Evolutionary conservation across 2,888 invertebrate genomes (phyloP), one percentile per base, ranked within the genome.

Genomic region (Drosophila longiperda): DNA sequence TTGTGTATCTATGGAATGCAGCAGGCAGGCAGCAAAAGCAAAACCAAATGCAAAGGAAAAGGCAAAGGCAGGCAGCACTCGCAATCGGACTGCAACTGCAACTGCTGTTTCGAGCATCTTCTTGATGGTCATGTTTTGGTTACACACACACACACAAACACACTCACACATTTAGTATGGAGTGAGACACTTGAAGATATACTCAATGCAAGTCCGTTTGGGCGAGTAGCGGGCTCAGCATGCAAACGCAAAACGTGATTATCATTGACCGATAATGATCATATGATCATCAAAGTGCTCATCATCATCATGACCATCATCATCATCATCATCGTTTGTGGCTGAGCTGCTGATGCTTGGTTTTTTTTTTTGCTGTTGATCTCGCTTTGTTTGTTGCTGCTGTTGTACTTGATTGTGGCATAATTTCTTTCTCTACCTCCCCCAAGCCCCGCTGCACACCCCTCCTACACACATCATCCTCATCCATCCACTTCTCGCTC

Each of bases 1-100:
- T 89, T 87, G 90, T 91, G 90, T 89, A 87, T 89, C 88, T 91
- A 80, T 91, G 89, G 89, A 89, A 89, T 89, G 88, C 87, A 67
- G 75, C 80, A 60, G 50, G 57, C 55, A 58, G 60, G 58, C 64
- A 49, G 52, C 36, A 42, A 38, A 42, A 6, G 6, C 42, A 42
- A 42, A 42, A 42, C 3, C 15, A 45, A 23, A 45, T 1, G 1
- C 45, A 45, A 20, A 20, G 1, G 7, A 12, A 42, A 42, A 42
- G 40, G 1, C 40, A 42, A 42, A 20, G 20, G 7, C 45, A 70
- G 15, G 66, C 79, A 60, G 48, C 67, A 74, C 20, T 45, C 23
- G 62, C 64, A 71, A 70, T 61, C 53, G 48, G 40, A 69, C 65
- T 75, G 78, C 72, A 57, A 72, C 66, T 75, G 75, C 75, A 34